A percentile compares a stretch with the other conserved stretches of the same genome.
Conservation (phyloP, 2,888 invertebrate species). For the Apamea sordens region DNA sequence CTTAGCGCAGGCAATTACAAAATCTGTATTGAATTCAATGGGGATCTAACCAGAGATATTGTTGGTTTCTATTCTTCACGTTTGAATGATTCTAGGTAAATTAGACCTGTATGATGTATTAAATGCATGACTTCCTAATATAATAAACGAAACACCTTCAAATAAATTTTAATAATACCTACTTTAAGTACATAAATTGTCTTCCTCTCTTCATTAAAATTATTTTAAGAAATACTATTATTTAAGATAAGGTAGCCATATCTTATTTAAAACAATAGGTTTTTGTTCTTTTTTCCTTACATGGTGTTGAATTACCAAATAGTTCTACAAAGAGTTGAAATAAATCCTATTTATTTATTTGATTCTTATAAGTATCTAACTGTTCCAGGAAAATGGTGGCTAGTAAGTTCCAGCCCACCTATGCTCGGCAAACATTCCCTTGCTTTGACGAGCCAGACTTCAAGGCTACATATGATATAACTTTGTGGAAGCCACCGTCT, state of each 20-base stretch:
- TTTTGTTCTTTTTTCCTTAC: background rate
- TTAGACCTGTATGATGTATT: background rate
- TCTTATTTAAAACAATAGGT: too few species aligned
- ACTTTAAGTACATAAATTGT: background rate
- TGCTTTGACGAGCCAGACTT: conserved; percentile 98
- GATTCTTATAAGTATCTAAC: conserved; percentile 16
- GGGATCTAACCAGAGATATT: conserved; percentile 92
- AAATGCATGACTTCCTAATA: background rate
- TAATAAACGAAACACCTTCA: background rate
- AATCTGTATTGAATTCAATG: conserved; percentile 91
- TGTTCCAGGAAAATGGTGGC: conserved; percentile 94
- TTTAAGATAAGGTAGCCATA: too few species aligned
- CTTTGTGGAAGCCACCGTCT: conserved; percentile 93
- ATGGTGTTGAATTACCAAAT: background rate
- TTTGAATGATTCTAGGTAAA: conserved; percentile 89
- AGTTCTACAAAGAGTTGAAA: background rate
- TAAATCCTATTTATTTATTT: background rate
- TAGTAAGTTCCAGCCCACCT: conserved; percentile 98
- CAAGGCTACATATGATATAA: conserved; percentile 96
- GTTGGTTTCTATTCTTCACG: conserved; percentile 94
- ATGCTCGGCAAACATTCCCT: conserved; percentile 97
- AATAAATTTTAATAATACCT: background rate
- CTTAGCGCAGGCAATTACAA: conserved; percentile 84
- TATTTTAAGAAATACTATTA: too few species aligned
- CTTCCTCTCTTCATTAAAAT: background rate